Percentiles rank a stretch among this genome's conserved stretches.
phyloP scores from a whole-genome alignment of 2,113 vertebrate species.

The Neogobius melanostomus region DNA sequence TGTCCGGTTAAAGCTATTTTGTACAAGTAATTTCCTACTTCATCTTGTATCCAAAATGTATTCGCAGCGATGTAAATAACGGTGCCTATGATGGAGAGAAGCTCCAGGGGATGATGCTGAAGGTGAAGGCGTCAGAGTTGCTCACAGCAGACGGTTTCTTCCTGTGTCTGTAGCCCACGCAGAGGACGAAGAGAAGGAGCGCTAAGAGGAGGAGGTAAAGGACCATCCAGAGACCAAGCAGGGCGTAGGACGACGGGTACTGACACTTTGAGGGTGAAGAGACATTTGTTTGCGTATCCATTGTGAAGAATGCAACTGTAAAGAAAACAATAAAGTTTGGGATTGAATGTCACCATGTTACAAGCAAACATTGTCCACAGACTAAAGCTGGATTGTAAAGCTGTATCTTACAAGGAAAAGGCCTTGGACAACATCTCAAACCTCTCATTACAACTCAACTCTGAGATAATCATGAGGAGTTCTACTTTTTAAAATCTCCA shows the following conservation, averaged over 20 bases:
- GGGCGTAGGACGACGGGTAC: rapidly evolving
- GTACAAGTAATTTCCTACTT: not conserved
- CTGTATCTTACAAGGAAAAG: too few relatives aligned
- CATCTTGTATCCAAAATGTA: not conserved
- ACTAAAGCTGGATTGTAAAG: too few relatives aligned
- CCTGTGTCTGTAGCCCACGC: not conserved
- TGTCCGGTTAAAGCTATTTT: not conserved
- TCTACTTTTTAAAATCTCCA: too few relatives aligned
- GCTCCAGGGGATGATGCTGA: not conserved
- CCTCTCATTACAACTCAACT: too few relatives aligned
- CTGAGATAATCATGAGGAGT: too few relatives aligned
- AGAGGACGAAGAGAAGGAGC: not conserved
- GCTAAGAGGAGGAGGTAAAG: not conserved
- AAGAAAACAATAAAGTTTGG: not conserved
- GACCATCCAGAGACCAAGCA: not conserved
- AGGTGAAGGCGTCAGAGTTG: not conserved
- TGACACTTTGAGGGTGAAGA: not conserved
- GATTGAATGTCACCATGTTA: too few relatives aligned
- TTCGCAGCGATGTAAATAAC: not conserved
- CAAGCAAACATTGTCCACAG: too few relatives aligned
- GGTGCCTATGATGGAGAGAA: not conserved
- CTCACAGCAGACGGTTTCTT: not conserved
- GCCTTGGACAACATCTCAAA: too few relatives aligned
- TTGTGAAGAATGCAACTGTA: not conserved
- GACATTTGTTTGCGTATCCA: not conserved